Conservation (phyloP, 2,797 vertebrate species). For the Mormyrus hasselquistii region DNA sequence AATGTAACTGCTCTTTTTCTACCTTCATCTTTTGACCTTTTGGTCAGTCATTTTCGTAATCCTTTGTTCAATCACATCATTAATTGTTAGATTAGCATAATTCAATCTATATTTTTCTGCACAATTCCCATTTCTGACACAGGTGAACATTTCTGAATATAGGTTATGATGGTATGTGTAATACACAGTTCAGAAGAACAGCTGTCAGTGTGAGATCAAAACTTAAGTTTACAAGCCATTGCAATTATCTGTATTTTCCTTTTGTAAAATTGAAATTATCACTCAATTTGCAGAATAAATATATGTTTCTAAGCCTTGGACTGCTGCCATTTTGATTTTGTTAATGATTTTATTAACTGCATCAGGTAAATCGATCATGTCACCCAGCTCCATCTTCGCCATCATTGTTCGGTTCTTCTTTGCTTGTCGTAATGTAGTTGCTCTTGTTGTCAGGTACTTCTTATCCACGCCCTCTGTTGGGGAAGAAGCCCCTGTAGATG, state of each 20-base stretch:
- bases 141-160: neutral
- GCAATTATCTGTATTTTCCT: neutral
- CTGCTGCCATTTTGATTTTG: neutral
- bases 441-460: neutral
- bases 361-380: neutral
- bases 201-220: neutral
- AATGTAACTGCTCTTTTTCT: neutral
- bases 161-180: neutral
- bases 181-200: neutral
- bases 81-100: neutral
- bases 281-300: neutral
- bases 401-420: neutral
- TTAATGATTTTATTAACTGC: neutral
- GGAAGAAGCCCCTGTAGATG: neutral
- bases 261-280: neutral
- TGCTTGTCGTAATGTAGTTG: neutral
- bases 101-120: neutral
- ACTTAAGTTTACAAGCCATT: neutral
- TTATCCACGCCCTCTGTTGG: neutral
- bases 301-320: neutral
- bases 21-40: neutral
- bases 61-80: neutral
- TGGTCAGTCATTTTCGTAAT: neutral
- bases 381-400: neutral
- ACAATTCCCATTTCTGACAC: neutral